Base-by-base conservation (phyloP, 2,797 vertebrate species). In the Peromyscus attwateri region DNA sequence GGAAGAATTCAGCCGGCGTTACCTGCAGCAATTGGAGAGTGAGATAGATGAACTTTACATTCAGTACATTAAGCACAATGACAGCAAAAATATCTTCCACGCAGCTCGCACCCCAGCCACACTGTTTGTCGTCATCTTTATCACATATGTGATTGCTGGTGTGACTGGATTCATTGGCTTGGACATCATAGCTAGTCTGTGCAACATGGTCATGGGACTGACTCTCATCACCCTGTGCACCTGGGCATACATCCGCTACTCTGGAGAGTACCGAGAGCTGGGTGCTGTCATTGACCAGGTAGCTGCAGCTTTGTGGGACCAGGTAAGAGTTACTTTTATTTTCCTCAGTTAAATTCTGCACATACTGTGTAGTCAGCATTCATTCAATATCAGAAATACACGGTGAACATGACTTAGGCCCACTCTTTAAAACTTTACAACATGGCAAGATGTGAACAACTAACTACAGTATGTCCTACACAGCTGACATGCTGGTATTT, bases 61-160 rank as follows among this genome's bases (percentile, higher is more conserved):
- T 97, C 99, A 99, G 98, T 99, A 99, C 98, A 99, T 99, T 99
- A 99, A 99, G 97, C 99, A 99, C 99, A 99, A 99, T 87, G 99
- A 99, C 98, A 99, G 99, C 99, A 99, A 99, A 99, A 99, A 99
- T 99, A 99, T 99, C 99, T 99, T 99, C 99, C 99, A 99, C 0
- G 99, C 99, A 0, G 99, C 99, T 52, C 99, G 99, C 95, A 99
- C 99, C 55, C 99, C 99, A 0, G 99, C 99, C 98, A 99, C 99
- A 1, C 99, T 99, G 93, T 99, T 99, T 17, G 99, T 99, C 97
- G 99, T 99, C 98, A 99, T 99, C 99, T 99, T 99, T 97, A 99
- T 99, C 98, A 99, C 99, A 85, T 99, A 99, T 1, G 99, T 99
- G 94, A 98, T 99, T 0, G 99, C 99, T 19, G 99, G 99, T 70